Base-by-base conservation (phyloP, 2,797 vertebrate genomes). In the Urophycis tenuis region DNA sequence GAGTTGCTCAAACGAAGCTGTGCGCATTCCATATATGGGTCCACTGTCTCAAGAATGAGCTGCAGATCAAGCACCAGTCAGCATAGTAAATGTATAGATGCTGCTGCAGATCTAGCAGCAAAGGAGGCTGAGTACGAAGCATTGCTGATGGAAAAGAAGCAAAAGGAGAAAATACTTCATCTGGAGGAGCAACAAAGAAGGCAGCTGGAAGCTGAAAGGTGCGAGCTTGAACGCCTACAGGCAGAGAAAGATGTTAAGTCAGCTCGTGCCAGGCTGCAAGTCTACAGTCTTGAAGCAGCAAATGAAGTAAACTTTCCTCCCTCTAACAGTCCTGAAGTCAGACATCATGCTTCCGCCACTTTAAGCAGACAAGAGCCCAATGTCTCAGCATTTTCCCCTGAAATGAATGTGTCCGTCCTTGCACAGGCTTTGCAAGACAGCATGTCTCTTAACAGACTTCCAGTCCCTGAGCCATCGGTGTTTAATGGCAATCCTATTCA, bases 401-500 rank as follows among this genome's bases (percentile, higher is more conserved):
- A 45, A 11, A 15, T 29, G n/a, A 72, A 72, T 70, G 71, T 75
- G 5, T 14, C 17, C n/a, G 41, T 29, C 17, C 41, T 77, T 0
- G 33, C 69, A 15, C 71, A 74, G 49, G 76, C 72, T 8, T 11
- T 84, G 7, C 76, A 84, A 32, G 78, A 83, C 3, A 78, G 76
- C 6, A 76, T 82, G 33, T 22, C 75, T 3, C 5, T 82, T 12
- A 79, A 78, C 9, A 75, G 78, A 22, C 33, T 3, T 67, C 39
- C 39, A 45, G 11, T 45, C 11, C 35, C 70, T 0, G 75, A 76
- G 25, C 78, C 67, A 12, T 60, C 53, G 22, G 45, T 83, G 15
- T 83, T 83, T 34, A 80, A 8, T 32, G 77, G 79, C 8, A 71
- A 82, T 11, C 76, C 74, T 17, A 78, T 80, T 14, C 30, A 73